Percentiles rank a stretch among this genome's conserved stretches.
Conservation (phyloP, 1,140 invertebrate genomes). For the Aphis craccivora region DNA sequence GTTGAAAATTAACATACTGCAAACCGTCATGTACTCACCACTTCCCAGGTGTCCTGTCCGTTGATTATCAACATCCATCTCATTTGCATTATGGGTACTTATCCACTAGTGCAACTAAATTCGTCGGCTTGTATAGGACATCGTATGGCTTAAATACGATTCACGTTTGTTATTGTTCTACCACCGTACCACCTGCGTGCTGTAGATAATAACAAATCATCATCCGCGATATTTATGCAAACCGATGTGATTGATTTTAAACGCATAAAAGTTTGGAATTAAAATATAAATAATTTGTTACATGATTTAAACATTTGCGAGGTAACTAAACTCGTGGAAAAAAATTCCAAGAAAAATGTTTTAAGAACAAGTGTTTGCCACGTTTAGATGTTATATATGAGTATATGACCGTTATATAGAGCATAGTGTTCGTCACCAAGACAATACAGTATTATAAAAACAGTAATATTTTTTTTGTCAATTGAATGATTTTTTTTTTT, state of each 20-base stretch:
- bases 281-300: not conserved
- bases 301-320: too few species aligned
- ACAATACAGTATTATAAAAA: not conserved
- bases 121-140: not conserved
- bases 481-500: not conserved
- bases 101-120: not conserved
- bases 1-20: not conserved
- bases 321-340: not conserved
- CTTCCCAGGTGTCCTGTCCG: not conserved
- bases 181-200: too few species aligned
- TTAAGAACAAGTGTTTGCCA: too few species aligned
- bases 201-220: not conserved
- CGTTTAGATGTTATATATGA: not conserved
- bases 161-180: not conserved
- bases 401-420: not conserved
- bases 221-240: not conserved
- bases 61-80: not conserved
- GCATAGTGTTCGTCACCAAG: not conserved
- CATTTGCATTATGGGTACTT: not conserved
- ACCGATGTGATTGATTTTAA: not conserved
- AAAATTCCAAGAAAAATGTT: not conserved
- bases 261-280: not conserved
- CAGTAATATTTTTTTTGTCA: not conserved
- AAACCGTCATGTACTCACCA: not conserved
- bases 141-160: not conserved